phyloP scores from a whole-genome alignment of 2,113 vertebrate genomes.

The Gavia stellata region DNA sequence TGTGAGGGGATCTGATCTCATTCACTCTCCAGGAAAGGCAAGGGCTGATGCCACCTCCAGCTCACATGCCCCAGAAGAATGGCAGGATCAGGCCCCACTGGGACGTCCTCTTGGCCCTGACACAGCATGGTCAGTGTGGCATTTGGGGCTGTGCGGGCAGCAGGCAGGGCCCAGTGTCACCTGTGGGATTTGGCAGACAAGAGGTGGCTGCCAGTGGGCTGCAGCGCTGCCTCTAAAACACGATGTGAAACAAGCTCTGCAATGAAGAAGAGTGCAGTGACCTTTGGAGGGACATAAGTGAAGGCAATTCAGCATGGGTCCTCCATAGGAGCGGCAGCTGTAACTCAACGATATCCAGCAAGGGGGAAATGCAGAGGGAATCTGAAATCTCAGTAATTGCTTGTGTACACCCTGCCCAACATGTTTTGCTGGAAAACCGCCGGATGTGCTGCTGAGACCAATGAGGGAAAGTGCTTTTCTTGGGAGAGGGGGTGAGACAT shows the following conservation, averaged over 20 bases:
- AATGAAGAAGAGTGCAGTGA: not conserved
- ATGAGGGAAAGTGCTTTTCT: constrained; percentile 4
- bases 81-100: not conserved
- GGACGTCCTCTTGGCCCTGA: not conserved
- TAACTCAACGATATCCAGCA: not conserved
- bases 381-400: not conserved
- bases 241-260: not conserved
- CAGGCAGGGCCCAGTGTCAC: not conserved
- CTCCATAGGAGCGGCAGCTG: not conserved
- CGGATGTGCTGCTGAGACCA: constrained; percentile 25
- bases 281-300: not conserved
- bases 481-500: not conserved
- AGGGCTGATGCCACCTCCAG: not conserved
- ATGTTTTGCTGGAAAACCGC: constrained; percentile 9
- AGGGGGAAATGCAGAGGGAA: not conserved
- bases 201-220: not conserved
- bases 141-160: not conserved
- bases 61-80: not conserved
- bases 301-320: not conserved
- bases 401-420: not conserved
- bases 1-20: not conserved
- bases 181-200: not conserved
- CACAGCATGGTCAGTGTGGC: not conserved
- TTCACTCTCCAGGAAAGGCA: not conserved
- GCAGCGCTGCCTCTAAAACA: not conserved